Conservation (phyloP, 2,888 invertebrate species). For the Drosophila heteroneura region DNA sequence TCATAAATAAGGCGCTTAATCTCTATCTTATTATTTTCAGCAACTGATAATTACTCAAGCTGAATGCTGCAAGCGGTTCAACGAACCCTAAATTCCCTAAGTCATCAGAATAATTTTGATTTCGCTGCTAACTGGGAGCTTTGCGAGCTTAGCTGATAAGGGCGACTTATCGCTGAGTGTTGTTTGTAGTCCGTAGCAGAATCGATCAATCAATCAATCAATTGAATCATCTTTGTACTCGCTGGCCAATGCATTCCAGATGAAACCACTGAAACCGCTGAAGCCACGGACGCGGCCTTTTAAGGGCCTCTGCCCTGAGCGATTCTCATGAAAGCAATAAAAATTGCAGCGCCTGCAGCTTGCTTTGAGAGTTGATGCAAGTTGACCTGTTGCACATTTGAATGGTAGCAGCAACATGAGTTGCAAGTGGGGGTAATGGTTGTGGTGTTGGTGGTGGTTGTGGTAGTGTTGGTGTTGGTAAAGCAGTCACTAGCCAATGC, state of each 20-base stretch:
- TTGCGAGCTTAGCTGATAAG: conserved; percentile 14
- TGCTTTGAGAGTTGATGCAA: conserved; percentile 28
- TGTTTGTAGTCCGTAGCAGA: conserved; percentile 4
- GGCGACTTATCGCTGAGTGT: conserved; percentile 11
- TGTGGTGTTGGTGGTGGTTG: neutral
- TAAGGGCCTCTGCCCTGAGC: conserved; percentile 56
- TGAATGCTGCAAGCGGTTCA: neutral
- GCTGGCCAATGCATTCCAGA: conserved; percentile 37
- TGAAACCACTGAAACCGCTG: neutral
- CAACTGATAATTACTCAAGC: neutral
- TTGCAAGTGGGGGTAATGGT: conserved; percentile 1
- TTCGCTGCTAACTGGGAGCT: neutral
- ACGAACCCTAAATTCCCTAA: neutral
- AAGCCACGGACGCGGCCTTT: conserved; percentile 42
- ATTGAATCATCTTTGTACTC: conserved; percentile 68
- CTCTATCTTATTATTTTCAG: neutral
- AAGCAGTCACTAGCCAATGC: conserved; percentile 34
- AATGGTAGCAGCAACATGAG: conserved; percentile 58
- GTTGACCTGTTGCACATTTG: conserved; percentile 74
- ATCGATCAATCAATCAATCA: conserved; percentile 76
- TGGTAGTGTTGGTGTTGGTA: conserved; percentile 7
- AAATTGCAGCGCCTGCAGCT: conserved; percentile 73
- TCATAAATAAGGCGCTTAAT: neutral
- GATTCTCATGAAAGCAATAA: conserved; percentile 83
- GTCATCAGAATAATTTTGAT: conserved; percentile 5